A percentile compares a stretch with the other conserved stretches of the same genome.
These are phyloP conservation scores for Andrena minutula DNA, from an alignment of 2,888 invertebrate genomes.

Conservation along the genomic window DNA sequence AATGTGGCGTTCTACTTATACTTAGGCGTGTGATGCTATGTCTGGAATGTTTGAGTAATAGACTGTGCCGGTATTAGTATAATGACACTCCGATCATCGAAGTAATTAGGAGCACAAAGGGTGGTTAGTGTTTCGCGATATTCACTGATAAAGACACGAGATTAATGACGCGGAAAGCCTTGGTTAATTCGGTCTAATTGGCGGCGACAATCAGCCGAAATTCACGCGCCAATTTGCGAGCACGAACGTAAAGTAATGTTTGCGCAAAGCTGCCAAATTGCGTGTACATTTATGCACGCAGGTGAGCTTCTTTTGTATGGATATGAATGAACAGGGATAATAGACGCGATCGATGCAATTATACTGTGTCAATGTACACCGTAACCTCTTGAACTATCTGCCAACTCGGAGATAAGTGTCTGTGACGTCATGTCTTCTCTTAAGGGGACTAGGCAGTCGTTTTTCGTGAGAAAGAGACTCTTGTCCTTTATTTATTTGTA, in stretches of 20 bases:
- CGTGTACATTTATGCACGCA: too few relatives aligned
- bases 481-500: too few relatives aligned
- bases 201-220: background rate
- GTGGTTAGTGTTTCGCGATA: too few relatives aligned
- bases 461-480: too few relatives aligned
- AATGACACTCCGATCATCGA: too few relatives aligned
- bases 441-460: too few relatives aligned
- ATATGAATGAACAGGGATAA: background rate
- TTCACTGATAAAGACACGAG: background rate
- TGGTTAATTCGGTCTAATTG: background rate
- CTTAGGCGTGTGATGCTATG: too few relatives aligned
- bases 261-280: too few relatives aligned
- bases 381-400: background rate
- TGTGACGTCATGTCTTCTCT: background rate
- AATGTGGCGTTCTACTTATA: too few relatives aligned
- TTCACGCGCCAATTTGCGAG: background rate
- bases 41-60: too few relatives aligned
- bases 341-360: conserved; percentile 6
- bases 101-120: too few relatives aligned
- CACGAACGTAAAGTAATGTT: background rate
- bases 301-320: background rate
- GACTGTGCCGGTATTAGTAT: too few relatives aligned
- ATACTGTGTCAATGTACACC: background rate
- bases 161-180: background rate
- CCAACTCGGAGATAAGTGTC: conserved; percentile 1